Base-by-base conservation (phyloP, 2,888 invertebrate genomes). In the Netelia fuscicornis region DNA sequence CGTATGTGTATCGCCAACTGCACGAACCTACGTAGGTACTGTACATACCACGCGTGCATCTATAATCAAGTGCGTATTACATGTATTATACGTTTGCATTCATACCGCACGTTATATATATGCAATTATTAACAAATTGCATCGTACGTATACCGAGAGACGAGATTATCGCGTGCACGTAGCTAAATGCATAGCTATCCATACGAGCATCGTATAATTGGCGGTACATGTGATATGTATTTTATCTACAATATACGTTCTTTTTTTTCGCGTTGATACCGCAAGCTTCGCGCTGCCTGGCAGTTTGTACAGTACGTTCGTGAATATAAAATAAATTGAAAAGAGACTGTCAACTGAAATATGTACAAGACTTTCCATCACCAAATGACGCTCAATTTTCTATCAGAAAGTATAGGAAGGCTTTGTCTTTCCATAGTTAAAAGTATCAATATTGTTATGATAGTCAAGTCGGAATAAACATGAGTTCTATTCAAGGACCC, bases 11-110 rank as follows among this genome's bases (percentile, higher is more conserved):
- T 74, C 60, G 23, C 13, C 13, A 25, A 60, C 67, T 37, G 37
- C 42, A 23, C 23, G 62, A 25, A 65, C 71, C 17, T 75, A 52
- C 75, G 20, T 62, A 52, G 64, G 20, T 62, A 44, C 11, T 25
- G 10, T 60, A 42, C 71, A 44, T 48, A 70, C 17, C 54, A 30
- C 37, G 10, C 9, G 48, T 2, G n/a, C 52, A 67, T 62, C 37
- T 37, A 60, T 76, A 80, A 83, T 83, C 70, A 83, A 64, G 58
- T 67, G 58, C 71, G 56, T 76, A 84, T 80, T 60, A 80, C 83
- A 75, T 76, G 37, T 64, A 80, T 80, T 76, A n/a, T 74, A 82
- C 44, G 58, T 37, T 54, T 11, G 71, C 80, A 71, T 71, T 70
- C 65, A 60, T 56, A 13, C 17, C 11, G 25, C 25, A 44, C 54